Evolutionary conservation across 2,797 vertebrate genomes (phyloP).

Genomic region (Argya squamiceps): DNA sequence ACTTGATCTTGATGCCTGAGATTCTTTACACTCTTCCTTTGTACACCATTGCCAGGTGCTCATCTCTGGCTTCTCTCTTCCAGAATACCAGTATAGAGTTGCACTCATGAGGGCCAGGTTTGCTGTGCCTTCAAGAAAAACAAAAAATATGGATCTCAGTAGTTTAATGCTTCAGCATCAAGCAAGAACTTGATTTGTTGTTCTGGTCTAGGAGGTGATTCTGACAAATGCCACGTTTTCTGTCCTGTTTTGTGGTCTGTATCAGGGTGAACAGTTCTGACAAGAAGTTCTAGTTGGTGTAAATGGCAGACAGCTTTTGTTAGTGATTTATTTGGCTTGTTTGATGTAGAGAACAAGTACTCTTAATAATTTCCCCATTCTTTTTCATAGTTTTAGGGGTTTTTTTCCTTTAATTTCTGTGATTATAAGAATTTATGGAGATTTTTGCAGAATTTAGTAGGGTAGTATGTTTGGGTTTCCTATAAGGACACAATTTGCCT

Average conservation of each 20-base stretch:
- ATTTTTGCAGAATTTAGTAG: neutral
- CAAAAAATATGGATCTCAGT: neutral
- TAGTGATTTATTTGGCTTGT: neutral
- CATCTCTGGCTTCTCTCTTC: neutral
- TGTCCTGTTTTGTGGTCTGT: neutral
- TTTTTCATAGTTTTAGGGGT: fast-evolving
- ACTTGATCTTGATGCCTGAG: neutral
- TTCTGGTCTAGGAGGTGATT: neutral
- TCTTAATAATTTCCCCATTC: neutral
- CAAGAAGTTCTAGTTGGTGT: neutral
- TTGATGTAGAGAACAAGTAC: neutral
- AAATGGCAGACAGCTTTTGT: neutral
- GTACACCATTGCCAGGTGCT: fast-evolving
- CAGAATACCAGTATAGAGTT: neutral
- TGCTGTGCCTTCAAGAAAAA: neutral
- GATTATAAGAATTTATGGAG: neutral
- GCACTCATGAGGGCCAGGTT: neutral
- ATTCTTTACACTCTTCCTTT: neutral
- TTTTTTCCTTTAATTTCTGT: neutral
- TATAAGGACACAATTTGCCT: neutral
- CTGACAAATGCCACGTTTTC: neutral
- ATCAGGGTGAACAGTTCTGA: neutral
- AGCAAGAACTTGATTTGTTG: neutral
- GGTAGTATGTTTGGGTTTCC: neutral
- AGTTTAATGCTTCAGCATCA: neutral